Evolutionary conservation across 2,113 vertebrate genomes (phyloP), one percentile per base, ranked within the genome.

Genomic region (Pitta sordida): DNA sequence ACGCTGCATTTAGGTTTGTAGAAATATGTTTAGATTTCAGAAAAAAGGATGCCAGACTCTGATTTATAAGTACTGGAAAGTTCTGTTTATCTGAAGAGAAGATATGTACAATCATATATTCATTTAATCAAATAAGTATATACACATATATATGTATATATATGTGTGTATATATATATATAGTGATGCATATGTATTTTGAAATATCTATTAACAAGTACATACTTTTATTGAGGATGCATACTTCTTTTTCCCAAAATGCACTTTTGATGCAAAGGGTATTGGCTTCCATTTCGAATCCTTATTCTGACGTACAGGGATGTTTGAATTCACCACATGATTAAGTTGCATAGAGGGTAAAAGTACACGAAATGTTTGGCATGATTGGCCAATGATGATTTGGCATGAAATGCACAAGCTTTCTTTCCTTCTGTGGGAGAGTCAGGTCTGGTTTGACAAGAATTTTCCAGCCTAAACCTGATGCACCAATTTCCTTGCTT

Each of bases 131-230:
- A 81, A 59, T 68, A 24, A 18, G 16, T 2, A 0, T 48, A 20
- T 18, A 13, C 0, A 24, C 19, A n/a, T 5, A 17, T n/a, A n/a
- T n/a, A n/a, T n/a, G n/a, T n/a, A n/a, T 14, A 32, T 4, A 23
- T 11, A 29, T 6, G n/a, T n/a, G n/a, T n/a, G n/a, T n/a, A n/a
- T 14, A 32, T 4, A 23, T 11, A 29, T 6, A 23, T 11, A 32
- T 2, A 44, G 10, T 52, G 2, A 41, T 39, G 56, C 3, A 44
- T 55, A n/a, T 0, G 0, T 68, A 71, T 55, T 88, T 81, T 2
- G 55, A 78, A 70, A 22, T 0, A 27, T 15, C 13, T 65, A 7
- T 4, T n/a, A 69, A 17, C 20, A 91, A 77, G 9, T 46, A n/a
- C n/a, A n/a, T n/a, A 43, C 1, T 30, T 23, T 52, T 62, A 29